Evolutionary conservation across 2,113 vertebrate species (phyloP).

Genomic region (Siphamia tubifer): DNA sequence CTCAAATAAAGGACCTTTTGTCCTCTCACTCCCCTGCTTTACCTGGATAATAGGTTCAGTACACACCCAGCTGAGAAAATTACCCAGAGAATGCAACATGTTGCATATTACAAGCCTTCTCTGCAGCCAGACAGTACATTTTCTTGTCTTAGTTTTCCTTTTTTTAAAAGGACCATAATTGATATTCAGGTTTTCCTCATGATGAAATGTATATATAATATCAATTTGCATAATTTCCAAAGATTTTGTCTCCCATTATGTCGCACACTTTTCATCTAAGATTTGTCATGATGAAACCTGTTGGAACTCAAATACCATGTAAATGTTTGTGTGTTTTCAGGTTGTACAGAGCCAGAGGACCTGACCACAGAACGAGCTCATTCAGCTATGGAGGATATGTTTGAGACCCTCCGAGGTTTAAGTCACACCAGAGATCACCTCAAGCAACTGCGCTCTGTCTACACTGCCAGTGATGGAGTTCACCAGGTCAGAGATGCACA

Average conservation of each 20-base stretch:
- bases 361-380: constrained; percentile 81
- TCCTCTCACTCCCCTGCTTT: constrained; percentile 41
- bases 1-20: constrained; percentile 64
- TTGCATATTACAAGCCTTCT: constrained; percentile 6
- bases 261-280: neutral
- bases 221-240: neutral
- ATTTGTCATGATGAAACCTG: neutral
- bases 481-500: constrained; percentile 82
- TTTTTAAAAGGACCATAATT: neutral
- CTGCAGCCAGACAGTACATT: constrained; percentile 4
- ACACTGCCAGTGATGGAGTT: constrained; percentile 84
- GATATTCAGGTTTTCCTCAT: too few relatives aligned
- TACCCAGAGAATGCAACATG: constrained; percentile 16
- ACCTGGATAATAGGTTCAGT: constrained; percentile 49
- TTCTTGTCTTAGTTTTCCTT: constrained; percentile 6
- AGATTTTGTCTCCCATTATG: neutral
- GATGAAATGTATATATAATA: too few relatives aligned
- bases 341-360: constrained; percentile 76
- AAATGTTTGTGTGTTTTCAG: constrained; percentile 42
- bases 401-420: constrained; percentile 82
- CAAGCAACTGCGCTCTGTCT: constrained; percentile 88
- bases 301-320: neutral
- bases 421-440: constrained; percentile 82
- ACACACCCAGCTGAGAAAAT: constrained; percentile 51
- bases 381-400: constrained; percentile 79